Percentiles rank a stretch among this genome's conserved stretches.
phyloP scores from a whole-genome alignment of 2,888 invertebrate genomes.

The Drosophila falleni region DNA sequence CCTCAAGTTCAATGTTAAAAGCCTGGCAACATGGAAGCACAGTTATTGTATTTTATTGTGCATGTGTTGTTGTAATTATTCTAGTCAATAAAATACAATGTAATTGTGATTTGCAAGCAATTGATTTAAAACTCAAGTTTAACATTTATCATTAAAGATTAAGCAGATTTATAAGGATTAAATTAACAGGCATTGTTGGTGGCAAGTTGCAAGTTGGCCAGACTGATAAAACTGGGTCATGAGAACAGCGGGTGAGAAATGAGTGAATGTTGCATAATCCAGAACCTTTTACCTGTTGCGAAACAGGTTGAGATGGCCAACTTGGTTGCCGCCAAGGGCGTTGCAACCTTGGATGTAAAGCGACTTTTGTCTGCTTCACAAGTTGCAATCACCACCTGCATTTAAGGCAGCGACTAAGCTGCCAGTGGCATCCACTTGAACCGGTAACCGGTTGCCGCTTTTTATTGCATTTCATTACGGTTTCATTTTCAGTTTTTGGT shows the following conservation, averaged over 20 bases:
- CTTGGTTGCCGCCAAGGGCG: conserved; percentile 63
- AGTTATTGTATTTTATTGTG: no score
- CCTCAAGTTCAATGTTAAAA: conserved; percentile 68
- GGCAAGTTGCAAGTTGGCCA: conserved; percentile 6
- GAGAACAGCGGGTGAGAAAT: conserved; percentile 53
- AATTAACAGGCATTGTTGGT: conserved; percentile 17
- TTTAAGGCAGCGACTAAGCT: conserved; percentile 43
- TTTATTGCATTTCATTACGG: background rate
- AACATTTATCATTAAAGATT: conserved; percentile 5
- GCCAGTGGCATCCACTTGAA: conserved; percentile 65
- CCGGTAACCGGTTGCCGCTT: conserved; percentile 63
- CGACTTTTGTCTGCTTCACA: conserved; percentile 43
- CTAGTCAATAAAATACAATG: conserved; percentile 11
- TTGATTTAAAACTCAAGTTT: conserved; percentile 7
- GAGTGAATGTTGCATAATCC: conserved; percentile 67
- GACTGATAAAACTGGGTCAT: conserved; percentile 66
- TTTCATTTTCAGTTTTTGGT: conserved; percentile 20
- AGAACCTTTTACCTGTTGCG: conserved; percentile 60
- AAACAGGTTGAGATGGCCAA: conserved; percentile 64
- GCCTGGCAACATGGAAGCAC: conserved; percentile 29
- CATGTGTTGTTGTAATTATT: conserved; percentile 12
- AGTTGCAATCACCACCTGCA: conserved; percentile 78
- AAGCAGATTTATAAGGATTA: conserved; percentile 9
- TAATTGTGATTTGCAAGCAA: background rate
- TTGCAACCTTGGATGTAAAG: conserved; percentile 57